Conservation (phyloP, 2,113 vertebrate genomes). For the Martes martes region DNA sequence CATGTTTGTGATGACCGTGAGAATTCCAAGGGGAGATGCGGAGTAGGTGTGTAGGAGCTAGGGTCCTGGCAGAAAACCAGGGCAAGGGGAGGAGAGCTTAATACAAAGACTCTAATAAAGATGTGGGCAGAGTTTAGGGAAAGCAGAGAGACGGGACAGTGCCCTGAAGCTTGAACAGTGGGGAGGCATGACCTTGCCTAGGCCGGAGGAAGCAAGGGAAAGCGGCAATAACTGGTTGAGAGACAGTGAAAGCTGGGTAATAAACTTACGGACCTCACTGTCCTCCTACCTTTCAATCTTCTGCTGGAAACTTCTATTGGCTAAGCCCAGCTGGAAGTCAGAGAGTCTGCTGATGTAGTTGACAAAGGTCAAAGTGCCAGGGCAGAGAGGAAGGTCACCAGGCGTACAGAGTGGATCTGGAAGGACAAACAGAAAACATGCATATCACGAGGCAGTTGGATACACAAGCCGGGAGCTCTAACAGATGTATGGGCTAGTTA, state of each 20-base stretch:
- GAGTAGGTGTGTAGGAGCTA: neutral
- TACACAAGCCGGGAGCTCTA: neutral
- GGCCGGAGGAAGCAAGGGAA: neutral
- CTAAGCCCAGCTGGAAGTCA: neutral
- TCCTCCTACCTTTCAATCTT: neutral
- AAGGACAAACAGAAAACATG: neutral
- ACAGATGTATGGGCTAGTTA: neutral
- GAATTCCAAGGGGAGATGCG: neutral
- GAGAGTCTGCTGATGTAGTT: neutral
- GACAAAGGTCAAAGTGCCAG: neutral
- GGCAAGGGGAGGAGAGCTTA: neutral
- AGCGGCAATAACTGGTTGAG: neutral
- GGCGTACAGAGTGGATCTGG: neutral
- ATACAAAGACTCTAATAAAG: neutral
- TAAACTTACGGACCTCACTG: neutral
- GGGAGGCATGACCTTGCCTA: neutral
- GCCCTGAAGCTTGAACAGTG: neutral
- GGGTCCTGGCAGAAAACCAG: neutral
- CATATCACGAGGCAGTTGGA: neutral
- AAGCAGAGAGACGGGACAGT: neutral
- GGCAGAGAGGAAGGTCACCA: neutral
- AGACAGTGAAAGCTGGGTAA: neutral
- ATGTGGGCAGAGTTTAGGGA: neutral
- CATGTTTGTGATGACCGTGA: neutral
- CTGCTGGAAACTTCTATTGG: neutral